These are phyloP conservation scores for Rallus limicola DNA, from an alignment of 2,113 vertebrate genomes.

Conservation along the genomic window DNA sequence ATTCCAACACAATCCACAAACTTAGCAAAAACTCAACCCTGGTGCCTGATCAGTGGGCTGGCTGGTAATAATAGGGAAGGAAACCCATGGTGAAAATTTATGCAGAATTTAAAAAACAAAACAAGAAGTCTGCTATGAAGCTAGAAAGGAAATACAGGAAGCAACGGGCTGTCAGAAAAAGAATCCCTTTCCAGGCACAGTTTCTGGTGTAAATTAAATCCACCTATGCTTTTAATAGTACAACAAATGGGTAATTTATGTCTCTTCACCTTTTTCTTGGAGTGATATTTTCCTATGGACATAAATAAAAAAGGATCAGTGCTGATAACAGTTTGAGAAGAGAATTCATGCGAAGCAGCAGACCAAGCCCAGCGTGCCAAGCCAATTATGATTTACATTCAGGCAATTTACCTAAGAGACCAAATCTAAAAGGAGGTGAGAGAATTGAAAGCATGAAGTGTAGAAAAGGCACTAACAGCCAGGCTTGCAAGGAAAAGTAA, in stretches of 20 bases:
- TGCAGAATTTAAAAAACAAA: neutral
- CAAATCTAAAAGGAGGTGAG: neutral
- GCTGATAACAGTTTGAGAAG: neutral
- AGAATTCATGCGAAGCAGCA: neutral
- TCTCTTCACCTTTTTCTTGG: neutral
- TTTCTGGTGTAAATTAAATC: neutral
- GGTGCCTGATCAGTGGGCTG: neutral
- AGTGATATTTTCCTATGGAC: neutral
- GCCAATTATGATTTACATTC: neutral
- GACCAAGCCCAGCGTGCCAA: neutral
- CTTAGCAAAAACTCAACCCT: neutral
- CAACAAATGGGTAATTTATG: neutral
- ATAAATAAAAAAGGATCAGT: neutral
- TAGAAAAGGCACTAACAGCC: neutral
- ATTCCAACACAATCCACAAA: neutral
- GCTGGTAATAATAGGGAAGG: neutral
- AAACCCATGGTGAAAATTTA: neutral
- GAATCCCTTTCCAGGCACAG: neutral
- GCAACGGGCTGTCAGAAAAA: neutral
- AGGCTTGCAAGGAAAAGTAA: neutral
- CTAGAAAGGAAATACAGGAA: neutral
- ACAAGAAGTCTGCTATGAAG: neutral
- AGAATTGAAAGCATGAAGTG: neutral
- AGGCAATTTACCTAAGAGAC: neutral
- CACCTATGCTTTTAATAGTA: neutral